Percentiles rank a stretch among this genome's conserved stretches.
phyloP scores from a whole-genome alignment of 2,797 vertebrate genomes.

The Gephyroberyx darwinii region DNA sequence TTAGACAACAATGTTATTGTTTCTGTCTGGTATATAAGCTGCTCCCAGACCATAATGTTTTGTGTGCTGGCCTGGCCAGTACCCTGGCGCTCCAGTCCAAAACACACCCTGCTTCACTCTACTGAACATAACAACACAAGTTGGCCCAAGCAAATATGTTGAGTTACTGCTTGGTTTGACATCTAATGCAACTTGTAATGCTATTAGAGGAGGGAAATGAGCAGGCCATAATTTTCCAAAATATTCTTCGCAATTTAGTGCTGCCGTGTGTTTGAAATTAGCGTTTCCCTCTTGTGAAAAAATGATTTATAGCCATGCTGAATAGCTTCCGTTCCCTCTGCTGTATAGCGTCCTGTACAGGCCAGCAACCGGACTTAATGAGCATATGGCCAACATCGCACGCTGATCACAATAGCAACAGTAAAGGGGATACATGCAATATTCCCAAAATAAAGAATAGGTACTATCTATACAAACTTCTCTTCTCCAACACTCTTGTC shows the following conservation, averaged over 20 bases:
- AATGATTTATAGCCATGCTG: slow-evolving; percentile 71
- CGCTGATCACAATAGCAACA: slow-evolving; percentile 10
- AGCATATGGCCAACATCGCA: slow-evolving; percentile 25
- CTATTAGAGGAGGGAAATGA: slow-evolving; percentile 62
- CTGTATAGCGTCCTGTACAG: slow-evolving; percentile 52
- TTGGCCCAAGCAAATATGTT: slow-evolving; percentile 62
- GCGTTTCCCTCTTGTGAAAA: slow-evolving; percentile 57
- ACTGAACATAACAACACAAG: slow-evolving; percentile 50
- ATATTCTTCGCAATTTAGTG: slow-evolving; percentile 22
- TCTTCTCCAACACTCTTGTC: not conserved
- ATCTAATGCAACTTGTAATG: slow-evolving; percentile 60
- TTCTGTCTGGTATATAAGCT: slow-evolving; percentile 54
- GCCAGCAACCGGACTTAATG: slow-evolving; percentile 39
- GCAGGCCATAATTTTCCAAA: slow-evolving; percentile 47
- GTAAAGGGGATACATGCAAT: slow-evolving; percentile 9
- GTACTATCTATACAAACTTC: not conserved
- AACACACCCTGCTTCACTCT: slow-evolving; percentile 34
- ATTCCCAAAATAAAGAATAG: not conserved
- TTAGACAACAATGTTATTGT: slow-evolving; percentile 61
- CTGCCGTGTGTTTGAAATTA: slow-evolving; percentile 55
- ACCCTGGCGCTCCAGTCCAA: slow-evolving; percentile 17
- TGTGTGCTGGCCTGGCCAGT: slow-evolving; percentile 18
- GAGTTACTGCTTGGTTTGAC: slow-evolving; percentile 57
- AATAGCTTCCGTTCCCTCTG: slow-evolving; percentile 67
- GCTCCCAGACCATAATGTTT: slow-evolving; percentile 42